These are phyloP conservation scores for Camponotus floridanus DNA, from an alignment of 1,140 invertebrate species.

Conservation along the genomic window DNA sequence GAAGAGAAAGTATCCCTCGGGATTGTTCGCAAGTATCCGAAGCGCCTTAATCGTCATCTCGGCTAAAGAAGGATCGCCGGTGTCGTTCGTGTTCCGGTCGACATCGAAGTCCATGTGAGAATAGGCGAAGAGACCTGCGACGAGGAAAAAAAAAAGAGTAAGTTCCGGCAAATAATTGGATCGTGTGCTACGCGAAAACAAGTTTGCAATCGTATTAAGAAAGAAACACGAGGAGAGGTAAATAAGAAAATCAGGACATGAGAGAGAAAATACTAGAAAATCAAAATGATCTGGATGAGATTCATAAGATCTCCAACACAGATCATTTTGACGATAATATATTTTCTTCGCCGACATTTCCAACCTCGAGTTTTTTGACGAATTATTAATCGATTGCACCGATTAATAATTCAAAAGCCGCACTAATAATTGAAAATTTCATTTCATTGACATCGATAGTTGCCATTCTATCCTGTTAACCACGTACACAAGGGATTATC, in stretches of 20 bases:
- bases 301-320: not conserved
- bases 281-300: not conserved
- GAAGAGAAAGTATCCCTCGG: conserved; percentile 94
- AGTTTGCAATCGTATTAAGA: not conserved
- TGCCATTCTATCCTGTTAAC: conserved; percentile 49
- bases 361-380: not conserved
- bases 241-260: not conserved
- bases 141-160: conserved; percentile 14
- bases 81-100: conserved; percentile 88
- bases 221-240: not conserved
- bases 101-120: conserved; percentile 88
- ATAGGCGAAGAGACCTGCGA: conserved; percentile 87
- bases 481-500: conserved; percentile 24
- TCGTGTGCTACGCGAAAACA: conserved; percentile 21
- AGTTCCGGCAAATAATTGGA: conserved; percentile 26
- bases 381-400: conserved; percentile 4
- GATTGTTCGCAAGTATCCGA: conserved; percentile 91
- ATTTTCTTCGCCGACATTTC: not conserved
- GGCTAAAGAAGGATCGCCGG: conserved; percentile 91
- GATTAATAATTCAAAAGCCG: not conserved
- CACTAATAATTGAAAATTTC: conserved; percentile 18
- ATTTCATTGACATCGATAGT: conserved; percentile 2
- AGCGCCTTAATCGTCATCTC: conserved; percentile 95
- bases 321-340: not conserved
- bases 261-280: conserved; percentile 1